Percentiles rank a stretch among this genome's conserved stretches.
phyloP scores from a whole-genome alignment of 2,888 invertebrate species.

The Conomelus anceps region DNA sequence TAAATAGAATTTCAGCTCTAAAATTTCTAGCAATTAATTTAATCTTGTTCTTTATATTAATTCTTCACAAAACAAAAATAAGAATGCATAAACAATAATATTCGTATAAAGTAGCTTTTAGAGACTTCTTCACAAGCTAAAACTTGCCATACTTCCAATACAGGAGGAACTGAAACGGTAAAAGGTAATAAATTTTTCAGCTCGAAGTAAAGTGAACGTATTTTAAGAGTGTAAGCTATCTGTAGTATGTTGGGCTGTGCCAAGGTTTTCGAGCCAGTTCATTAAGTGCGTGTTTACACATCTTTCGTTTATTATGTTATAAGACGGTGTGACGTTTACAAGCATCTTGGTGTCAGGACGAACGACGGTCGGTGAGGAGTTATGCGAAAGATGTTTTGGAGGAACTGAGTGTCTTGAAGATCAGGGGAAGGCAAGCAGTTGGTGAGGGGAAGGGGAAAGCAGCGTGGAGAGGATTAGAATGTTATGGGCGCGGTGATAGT shows the following conservation, averaged over 20 bases:
- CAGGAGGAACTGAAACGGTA: not conserved
- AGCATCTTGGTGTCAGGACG: not conserved
- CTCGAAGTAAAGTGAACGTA: not conserved
- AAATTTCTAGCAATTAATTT: no score
- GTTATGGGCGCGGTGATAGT: not conserved
- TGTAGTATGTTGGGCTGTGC: not conserved
- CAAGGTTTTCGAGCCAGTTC: not conserved
- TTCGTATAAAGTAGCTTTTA: not conserved
- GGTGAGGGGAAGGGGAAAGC: no score
- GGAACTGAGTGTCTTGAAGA: not conserved
- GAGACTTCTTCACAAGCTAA: not conserved
- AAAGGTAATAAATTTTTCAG: not conserved
- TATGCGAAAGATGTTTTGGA: not conserved
- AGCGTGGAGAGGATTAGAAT: not conserved
- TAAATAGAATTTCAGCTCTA: no score
- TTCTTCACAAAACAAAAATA: no score
- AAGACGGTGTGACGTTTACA: not conserved
- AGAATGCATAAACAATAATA: no score
- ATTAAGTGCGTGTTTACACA: not conserved
- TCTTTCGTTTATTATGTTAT: not conserved
- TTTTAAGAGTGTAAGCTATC: no score
- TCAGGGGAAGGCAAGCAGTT: not conserved
- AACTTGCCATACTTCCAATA: not conserved
- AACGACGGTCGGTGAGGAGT: not conserved
- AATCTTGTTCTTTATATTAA: no score